Evolutionary conservation across 1,140 invertebrate species (phyloP).

Genomic region (Ylistrum balloti): DNA sequence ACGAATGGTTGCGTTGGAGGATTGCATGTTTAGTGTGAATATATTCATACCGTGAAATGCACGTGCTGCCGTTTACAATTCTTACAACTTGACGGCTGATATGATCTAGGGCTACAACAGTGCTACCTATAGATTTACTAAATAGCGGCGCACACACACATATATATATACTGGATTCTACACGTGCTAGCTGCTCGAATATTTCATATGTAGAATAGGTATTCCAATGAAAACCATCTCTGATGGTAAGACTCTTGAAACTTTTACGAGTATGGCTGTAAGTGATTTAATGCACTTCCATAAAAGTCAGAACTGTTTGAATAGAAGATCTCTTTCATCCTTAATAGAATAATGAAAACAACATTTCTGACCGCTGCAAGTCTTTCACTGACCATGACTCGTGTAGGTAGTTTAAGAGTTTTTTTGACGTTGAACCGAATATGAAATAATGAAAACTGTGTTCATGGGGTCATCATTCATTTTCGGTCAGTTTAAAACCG

Average conservation of each 20-base stretch:
- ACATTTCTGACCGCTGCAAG: constrained; percentile 37
- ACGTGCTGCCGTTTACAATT: constrained; percentile 32
- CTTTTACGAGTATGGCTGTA: not conserved
- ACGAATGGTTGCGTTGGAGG: constrained; percentile 4
- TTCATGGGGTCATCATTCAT: constrained; percentile 11
- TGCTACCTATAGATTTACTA: constrained; percentile 7
- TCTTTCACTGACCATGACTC: not conserved
- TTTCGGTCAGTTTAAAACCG: not conserved
- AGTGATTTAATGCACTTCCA: constrained; percentile 35
- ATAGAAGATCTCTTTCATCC: not conserved
- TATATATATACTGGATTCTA: not conserved
- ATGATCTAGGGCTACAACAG: constrained; percentile 1
- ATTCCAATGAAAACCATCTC: not conserved
- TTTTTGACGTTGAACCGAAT: not conserved
- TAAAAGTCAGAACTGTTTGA: constrained; percentile 11
- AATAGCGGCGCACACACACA: not conserved
- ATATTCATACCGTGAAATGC: constrained; percentile 24
- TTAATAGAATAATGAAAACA: constrained; percentile 23
- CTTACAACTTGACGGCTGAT: constrained; percentile 17
- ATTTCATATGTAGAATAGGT: not conserved
- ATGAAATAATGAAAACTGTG: not conserved
- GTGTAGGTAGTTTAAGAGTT: not conserved
- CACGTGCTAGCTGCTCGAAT: not conserved
- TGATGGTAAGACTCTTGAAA: constrained; percentile 31
- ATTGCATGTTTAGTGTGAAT: constrained; percentile 25